These are phyloP conservation scores for Salvelinus alpinus DNA, from an alignment of 2,113 vertebrate genomes.

Conservation along the genomic window DNA sequence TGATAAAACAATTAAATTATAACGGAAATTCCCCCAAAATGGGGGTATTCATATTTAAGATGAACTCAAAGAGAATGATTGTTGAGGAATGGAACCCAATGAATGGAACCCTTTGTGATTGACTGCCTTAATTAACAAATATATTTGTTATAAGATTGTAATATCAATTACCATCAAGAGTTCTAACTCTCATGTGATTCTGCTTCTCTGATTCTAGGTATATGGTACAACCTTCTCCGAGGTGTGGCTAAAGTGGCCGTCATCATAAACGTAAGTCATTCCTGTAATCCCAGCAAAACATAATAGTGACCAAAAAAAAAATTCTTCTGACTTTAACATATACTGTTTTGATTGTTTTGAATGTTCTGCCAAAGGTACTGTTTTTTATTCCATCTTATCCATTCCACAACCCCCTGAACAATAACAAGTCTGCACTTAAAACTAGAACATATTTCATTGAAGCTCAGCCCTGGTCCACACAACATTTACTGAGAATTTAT, in stretches of 20 bases:
- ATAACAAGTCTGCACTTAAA: neutral
- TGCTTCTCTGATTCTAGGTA: constrained; percentile 74
- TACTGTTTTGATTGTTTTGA: too few relatives aligned
- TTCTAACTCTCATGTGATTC: neutral
- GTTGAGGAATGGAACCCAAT: too few relatives aligned
- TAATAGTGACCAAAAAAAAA: too few relatives aligned
- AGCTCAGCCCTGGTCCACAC: neutral
- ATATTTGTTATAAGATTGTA: neutral
- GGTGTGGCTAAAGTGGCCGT: constrained; percentile 94
- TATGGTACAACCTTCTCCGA: constrained; percentile 97
- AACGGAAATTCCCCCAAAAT: too few relatives aligned
- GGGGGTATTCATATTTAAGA: too few relatives aligned
- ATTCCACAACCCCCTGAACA: neutral
- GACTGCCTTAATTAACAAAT: too few relatives aligned
- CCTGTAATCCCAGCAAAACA: too few relatives aligned
- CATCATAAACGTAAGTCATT: constrained; percentile 92
- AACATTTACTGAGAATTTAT: constrained; percentile 20
- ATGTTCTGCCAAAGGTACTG: neutral
- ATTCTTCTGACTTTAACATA: neutral
- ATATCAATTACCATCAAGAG: too few relatives aligned
- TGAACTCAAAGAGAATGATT: too few relatives aligned
- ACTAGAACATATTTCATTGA: neutral
- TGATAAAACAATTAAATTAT: too few relatives aligned
- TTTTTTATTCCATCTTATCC: neutral
- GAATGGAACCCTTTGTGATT: too few relatives aligned